phyloP scores from a whole-genome alignment of 2,113 vertebrate species.

The Galemys pyrenaicus region DNA sequence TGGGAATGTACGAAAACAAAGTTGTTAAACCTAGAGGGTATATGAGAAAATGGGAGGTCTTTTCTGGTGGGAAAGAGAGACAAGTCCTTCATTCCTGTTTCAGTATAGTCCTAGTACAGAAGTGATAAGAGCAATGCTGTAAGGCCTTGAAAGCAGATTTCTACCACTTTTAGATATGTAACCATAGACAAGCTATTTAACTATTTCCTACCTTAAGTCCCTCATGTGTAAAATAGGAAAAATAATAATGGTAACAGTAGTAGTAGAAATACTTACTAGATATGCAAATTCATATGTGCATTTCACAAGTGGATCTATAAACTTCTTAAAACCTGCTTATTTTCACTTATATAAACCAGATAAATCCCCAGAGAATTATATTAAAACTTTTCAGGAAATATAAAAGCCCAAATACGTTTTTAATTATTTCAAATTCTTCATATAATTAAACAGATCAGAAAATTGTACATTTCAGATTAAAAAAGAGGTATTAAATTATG shows the following conservation, averaged over 20 bases:
- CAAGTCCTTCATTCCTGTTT: no score
- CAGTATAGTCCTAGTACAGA: neutral
- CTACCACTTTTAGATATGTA: neutral
- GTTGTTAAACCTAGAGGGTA: no score
- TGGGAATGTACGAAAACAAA: no score
- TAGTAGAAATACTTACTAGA: neutral
- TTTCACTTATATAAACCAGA: neutral
- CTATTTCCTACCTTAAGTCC: neutral
- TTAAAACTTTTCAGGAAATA: neutral
- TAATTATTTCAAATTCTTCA: neutral
- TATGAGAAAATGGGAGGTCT: no score
- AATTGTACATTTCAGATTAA: neutral
- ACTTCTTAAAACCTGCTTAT: neutral
- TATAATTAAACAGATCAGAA: neutral
- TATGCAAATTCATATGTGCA: neutral
- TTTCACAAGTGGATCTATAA: conserved; percentile 4
- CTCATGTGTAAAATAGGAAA: neutral
- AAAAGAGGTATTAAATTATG: conserved; percentile 17
- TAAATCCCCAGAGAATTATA: neutral
- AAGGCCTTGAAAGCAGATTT: neutral
- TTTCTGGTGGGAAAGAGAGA: no score
- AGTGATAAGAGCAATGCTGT: neutral
- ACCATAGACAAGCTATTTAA: neutral
- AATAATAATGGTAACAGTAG: neutral
- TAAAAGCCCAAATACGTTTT: neutral